Conservation (phyloP, 2,888 invertebrate genomes). For the Drosophila diplacantha region DNA sequence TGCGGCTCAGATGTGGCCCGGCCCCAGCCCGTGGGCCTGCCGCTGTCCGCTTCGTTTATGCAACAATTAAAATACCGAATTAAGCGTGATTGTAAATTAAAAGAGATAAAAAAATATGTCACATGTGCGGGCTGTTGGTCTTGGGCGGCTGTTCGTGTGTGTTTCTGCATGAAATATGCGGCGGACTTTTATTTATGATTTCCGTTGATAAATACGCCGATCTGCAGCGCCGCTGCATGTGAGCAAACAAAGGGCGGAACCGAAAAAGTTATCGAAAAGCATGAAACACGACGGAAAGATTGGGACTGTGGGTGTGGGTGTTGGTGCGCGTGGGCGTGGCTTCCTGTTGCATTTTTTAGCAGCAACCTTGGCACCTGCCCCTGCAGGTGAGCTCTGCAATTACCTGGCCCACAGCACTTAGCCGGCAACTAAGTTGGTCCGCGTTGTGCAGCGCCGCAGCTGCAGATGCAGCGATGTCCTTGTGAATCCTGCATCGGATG, state of each 20-base stretch:
- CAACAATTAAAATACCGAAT: constrained; percentile 68
- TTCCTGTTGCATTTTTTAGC: constrained; percentile 31
- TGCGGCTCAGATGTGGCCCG: constrained; percentile 11
- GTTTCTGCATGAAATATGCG: constrained; percentile 56
- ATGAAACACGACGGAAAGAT: constrained; percentile 31
- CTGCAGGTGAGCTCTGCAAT: constrained; percentile 58
- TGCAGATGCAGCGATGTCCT: constrained; percentile 10
- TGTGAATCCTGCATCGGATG: constrained; percentile 35
- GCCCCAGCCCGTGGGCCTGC: constrained; percentile 26
- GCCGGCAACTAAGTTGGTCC: constrained; percentile 51
- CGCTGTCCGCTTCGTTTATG: constrained; percentile 58
- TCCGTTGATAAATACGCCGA: constrained; percentile 68
- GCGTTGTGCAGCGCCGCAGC: neutral
- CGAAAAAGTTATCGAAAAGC: constrained; percentile 54
- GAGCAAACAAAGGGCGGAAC: constrained; percentile 40
- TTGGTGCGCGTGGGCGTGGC: constrained; percentile 1
- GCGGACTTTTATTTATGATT: constrained; percentile 69
- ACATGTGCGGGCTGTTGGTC: constrained; percentile 29
- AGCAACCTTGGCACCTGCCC: constrained; percentile 60
- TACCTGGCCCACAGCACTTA: constrained; percentile 62
- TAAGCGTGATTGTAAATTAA: constrained; percentile 70
- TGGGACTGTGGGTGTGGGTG: neutral
- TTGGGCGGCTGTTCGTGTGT: constrained; percentile 21
- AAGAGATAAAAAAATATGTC: constrained; percentile 61
- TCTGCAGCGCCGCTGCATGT: constrained; percentile 18